These are phyloP conservation scores for Discoglossus pictus DNA, from an alignment of 2,797 vertebrate species.

Conservation along the genomic window DNA sequence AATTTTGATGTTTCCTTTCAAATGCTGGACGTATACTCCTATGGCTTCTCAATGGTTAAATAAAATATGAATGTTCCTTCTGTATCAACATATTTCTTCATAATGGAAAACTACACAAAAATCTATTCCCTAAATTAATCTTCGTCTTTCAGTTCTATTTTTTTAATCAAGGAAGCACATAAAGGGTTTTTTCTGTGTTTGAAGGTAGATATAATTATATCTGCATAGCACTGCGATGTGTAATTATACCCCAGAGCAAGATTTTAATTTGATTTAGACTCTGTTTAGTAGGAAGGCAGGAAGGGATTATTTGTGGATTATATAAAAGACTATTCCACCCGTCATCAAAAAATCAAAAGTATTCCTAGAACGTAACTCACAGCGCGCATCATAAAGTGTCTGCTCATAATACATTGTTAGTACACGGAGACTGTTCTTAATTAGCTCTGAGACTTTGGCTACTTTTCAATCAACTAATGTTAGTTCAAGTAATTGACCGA, in stretches of 20 bases:
- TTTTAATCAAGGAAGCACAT: constrained; percentile 49
- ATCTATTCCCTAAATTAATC: constrained; percentile 53
- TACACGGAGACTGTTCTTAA: constrained; percentile 24
- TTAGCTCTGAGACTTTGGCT: constrained; percentile 16
- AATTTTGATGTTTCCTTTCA: too few relatives aligned
- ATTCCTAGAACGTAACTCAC: constrained; percentile 32
- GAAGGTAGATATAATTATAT: constrained; percentile 44
- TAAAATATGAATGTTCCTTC: constrained; percentile 53
- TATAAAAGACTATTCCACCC: constrained; percentile 26
- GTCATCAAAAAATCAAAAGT: constrained; percentile 28
- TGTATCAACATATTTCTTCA: constrained; percentile 59
- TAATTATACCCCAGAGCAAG: constrained; percentile 38
- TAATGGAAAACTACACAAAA: constrained; percentile 61
- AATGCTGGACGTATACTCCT: too few relatives aligned
- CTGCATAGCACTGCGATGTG: constrained; percentile 21
- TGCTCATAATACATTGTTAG: constrained; percentile 18
- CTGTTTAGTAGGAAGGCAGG: constrained; percentile 6
- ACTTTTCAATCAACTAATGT: constrained; percentile 2
- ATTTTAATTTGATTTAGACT: constrained; percentile 52
- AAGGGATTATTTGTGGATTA: constrained; percentile 52
- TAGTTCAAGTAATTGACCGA: constrained; percentile 3
- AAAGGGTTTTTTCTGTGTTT: constrained; percentile 39
- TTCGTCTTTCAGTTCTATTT: constrained; percentile 49
- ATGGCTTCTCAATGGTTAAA: constrained; percentile 53
- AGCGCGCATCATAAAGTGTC: not conserved